Conservation (phyloP, 2,888 invertebrate genomes). For the Epistrophella euchroma region DNA sequence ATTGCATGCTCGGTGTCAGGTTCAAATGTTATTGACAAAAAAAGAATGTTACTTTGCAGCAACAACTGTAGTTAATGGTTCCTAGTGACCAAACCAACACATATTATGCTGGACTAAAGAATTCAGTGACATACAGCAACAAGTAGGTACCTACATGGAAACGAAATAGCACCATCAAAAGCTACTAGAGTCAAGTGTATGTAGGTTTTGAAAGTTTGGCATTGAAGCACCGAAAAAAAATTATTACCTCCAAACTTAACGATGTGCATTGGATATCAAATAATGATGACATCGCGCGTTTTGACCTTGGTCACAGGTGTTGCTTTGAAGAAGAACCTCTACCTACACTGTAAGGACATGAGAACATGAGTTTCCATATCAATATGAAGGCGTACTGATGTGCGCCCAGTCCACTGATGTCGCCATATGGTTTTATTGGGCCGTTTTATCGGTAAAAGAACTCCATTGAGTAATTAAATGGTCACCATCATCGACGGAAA, state of each 20-base stretch:
- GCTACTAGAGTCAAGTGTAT: not conserved
- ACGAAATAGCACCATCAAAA: slow-evolving; percentile 15
- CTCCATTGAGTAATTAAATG: not conserved
- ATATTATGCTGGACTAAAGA: slow-evolving; percentile 5
- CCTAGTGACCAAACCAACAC: slow-evolving; percentile 1
- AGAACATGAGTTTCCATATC: not conserved
- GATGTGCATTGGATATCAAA: slow-evolving; percentile 29
- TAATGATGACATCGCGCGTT: not conserved
- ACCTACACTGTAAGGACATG: not conserved
- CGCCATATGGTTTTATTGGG: not conserved
- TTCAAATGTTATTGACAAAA: slow-evolving; percentile 37
- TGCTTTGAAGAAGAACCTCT: not conserved
- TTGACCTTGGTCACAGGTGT: slow-evolving; percentile 37
- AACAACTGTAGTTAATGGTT: slow-evolving; percentile 8
- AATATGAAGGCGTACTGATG: not conserved
- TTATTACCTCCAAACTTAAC: slow-evolving; percentile 52
- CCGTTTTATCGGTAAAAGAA: not conserved
- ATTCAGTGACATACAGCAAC: slow-evolving; percentile 44
- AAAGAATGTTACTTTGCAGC: slow-evolving; percentile 26
- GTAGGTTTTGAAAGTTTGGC: slow-evolving; percentile 22
- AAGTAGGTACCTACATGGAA: slow-evolving; percentile 31
- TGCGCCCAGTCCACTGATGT: not conserved
- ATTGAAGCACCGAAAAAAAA: slow-evolving; percentile 31
- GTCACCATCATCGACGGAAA: not conserved
- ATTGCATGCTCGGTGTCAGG: slow-evolving; percentile 60